phyloP scores from a whole-genome alignment of 2,113 vertebrate genomes.

The Melanostigma gelatinosum region DNA sequence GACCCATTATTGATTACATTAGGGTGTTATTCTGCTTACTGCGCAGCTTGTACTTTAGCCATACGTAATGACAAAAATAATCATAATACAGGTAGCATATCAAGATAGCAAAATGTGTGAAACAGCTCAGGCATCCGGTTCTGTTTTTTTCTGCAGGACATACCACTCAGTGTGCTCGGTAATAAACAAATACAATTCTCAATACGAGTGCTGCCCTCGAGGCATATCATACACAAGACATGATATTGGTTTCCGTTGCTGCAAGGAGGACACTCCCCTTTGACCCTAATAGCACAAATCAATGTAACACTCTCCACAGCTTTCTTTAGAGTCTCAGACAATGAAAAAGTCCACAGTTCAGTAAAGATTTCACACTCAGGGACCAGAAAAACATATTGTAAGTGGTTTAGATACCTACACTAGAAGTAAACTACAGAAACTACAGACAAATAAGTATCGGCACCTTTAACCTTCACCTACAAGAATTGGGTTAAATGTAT shows the following conservation, averaged over 20 bases:
- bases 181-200: conserved; percentile 15
- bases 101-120: background rate
- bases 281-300: conserved; percentile 14
- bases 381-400: background rate
- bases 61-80: background rate
- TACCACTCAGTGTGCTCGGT: background rate
- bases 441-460: background rate
- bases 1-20: background rate
- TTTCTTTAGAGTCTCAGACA: background rate
- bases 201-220: background rate
- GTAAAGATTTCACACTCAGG: background rate
- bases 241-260: conserved; percentile 20
- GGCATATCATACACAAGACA: conserved; percentile 6
- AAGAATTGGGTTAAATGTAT: background rate
- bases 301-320: conserved; percentile 7
- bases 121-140: background rate
- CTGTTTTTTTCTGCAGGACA: conserved; percentile 12
- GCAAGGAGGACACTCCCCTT: background rate
- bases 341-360: background rate
- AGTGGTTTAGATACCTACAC: background rate
- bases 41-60: background rate
- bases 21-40: background rate
- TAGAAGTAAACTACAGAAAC: background rate
- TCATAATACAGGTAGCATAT: background rate
- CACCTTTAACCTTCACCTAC: background rate